Percentiles rank a stretch among this genome's conserved stretches.
These are phyloP conservation scores for Acholoe squamosa DNA, from an alignment of 2,888 invertebrate species.

Conservation along the genomic window DNA sequence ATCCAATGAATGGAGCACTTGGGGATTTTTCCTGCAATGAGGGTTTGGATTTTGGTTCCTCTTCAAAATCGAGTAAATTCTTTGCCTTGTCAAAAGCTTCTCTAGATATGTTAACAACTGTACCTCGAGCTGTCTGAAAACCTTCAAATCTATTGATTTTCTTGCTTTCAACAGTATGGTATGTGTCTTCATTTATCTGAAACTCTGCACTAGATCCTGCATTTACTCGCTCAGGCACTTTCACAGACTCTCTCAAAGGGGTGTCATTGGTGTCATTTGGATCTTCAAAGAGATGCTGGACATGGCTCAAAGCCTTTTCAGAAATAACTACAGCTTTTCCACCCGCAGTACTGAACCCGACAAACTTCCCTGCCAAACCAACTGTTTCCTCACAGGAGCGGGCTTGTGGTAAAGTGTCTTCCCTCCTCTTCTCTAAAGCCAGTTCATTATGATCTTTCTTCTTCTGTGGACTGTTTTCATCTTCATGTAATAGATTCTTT, in stretches of 20 bases:
- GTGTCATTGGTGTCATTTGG: background rate
- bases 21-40: background rate
- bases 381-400: too few species aligned
- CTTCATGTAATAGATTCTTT: background rate
- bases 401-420: too few species aligned
- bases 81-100: background rate
- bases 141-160: background rate
- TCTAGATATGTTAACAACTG: background rate
- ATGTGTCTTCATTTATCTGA: too few species aligned
- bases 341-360: background rate
- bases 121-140: slow-evolving; percentile 39
- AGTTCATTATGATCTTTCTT: background rate
- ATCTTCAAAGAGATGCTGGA: background rate
- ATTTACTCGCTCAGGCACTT: too few species aligned
- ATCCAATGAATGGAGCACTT: slow-evolving; percentile 7
- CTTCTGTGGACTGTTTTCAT: background rate
- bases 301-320: background rate
- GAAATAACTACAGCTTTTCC: background rate
- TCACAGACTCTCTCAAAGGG: background rate
- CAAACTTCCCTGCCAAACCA: too few species aligned
- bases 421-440: background rate
- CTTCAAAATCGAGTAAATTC: background rate
- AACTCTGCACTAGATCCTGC: too few species aligned
- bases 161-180: background rate
- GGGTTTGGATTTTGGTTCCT: background rate